Percentiles rank a stretch among this genome's conserved stretches.
phyloP scores from a whole-genome alignment of 1,140 invertebrate genomes.

The Tetraneura akinire region DNA sequence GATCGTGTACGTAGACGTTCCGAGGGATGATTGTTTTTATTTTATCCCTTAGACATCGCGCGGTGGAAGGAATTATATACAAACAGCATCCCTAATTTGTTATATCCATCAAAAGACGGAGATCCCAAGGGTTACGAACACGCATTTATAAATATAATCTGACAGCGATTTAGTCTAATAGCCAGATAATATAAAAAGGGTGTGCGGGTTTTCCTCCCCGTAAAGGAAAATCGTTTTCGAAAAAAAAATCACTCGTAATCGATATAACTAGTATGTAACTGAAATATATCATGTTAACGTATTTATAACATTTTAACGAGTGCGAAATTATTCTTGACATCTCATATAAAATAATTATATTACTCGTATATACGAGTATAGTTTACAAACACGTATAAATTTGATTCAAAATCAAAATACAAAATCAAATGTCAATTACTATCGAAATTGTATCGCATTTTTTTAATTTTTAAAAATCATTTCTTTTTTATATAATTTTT shows the following conservation, averaged over 20 bases:
- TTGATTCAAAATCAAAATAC: no score
- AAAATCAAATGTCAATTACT: no score
- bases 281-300: no score
- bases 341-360: no score
- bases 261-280: no score
- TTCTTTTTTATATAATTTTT: no score
- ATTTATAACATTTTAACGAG: no score
- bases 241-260: slow-evolving; percentile 15
- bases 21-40: slow-evolving; percentile 33
- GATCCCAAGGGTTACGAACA: neutral
- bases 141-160: neutral
- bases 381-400: no score
- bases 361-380: no score
- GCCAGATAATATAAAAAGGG: slow-evolving; percentile 27
- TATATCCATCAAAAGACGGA: slow-evolving; percentile 16
- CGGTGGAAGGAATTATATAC: neutral
- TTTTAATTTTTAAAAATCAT: no score
- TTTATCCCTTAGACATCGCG: neutral
- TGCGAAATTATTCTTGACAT: slow-evolving; percentile 16
- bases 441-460: no score
- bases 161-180: slow-evolving; percentile 11
- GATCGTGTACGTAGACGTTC: no score
- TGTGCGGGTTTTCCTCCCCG: neutral
- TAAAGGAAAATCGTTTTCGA: neutral
- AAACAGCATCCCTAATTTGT: slow-evolving; percentile 28